These are phyloP conservation scores for Salpingus planirostris DNA, from an alignment of 2,888 invertebrate genomes.

Conservation along the genomic window DNA sequence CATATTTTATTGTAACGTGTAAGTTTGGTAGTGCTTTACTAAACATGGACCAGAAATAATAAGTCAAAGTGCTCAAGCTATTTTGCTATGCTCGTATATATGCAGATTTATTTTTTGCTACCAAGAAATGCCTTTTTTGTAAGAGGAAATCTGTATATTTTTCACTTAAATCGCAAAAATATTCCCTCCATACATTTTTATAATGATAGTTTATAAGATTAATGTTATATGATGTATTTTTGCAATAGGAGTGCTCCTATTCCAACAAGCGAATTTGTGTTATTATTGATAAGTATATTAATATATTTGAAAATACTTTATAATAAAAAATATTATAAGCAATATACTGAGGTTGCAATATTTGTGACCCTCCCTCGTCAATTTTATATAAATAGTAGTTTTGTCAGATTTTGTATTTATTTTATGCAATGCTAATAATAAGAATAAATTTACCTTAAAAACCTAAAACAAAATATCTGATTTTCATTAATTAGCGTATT, in stretches of 20 bases:
- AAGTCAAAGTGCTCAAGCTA: constrained; percentile 24
- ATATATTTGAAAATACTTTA: constrained; percentile 32
- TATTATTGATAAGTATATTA: constrained; percentile 39
- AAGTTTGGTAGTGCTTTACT: constrained; percentile 16
- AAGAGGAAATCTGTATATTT: constrained; percentile 22
- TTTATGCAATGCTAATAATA: constrained; percentile 39
- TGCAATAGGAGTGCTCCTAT: constrained; percentile 34
- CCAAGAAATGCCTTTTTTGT: constrained; percentile 35
- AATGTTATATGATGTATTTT: constrained; percentile 29
- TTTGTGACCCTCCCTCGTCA: constrained; percentile 36
- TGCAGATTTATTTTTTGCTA: constrained; percentile 30
- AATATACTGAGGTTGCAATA: constrained; percentile 38
- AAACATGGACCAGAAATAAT: constrained; percentile 26
- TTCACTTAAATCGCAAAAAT: constrained; percentile 29
- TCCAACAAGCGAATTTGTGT: constrained; percentile 42
- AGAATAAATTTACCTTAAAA: constrained; percentile 25
- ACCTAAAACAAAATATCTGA: too few relatives aligned
- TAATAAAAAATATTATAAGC: constrained; percentile 21
- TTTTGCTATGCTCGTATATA: constrained; percentile 23
- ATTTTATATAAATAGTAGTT: constrained; percentile 34
- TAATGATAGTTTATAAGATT: constrained; percentile 31
- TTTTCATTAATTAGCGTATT: too few relatives aligned
- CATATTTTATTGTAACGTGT: constrained; percentile 19
- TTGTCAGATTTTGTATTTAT: constrained; percentile 42
- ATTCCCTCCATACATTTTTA: constrained; percentile 38